phyloP scores from a whole-genome alignment of 2,113 vertebrate species.

The Sprattus sprattus region DNA sequence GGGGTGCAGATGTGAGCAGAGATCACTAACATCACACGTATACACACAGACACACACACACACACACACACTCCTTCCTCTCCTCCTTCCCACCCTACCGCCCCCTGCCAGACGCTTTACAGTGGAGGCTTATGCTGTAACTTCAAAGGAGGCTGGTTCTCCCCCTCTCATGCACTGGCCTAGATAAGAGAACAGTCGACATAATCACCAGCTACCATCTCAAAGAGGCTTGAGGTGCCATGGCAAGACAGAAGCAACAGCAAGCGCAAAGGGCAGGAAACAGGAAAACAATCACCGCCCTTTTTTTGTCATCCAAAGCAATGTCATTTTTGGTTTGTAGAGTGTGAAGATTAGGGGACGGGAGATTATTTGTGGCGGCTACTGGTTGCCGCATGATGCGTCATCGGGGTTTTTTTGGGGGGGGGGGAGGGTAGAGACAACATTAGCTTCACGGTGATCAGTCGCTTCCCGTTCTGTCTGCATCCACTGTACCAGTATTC shows the following conservation, averaged over 20 bases:
- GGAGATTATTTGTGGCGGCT: neutral
- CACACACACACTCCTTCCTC: neutral
- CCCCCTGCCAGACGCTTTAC: neutral
- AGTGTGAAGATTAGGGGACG: neutral
- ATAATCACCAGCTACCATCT: conserved; percentile 4
- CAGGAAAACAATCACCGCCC: neutral
- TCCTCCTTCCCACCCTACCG: neutral
- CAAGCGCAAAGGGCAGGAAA: neutral
- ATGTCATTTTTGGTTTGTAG: neutral
- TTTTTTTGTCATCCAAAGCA: neutral
- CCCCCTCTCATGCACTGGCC: neutral
- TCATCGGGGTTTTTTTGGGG: neutral
- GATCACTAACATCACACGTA: neutral
- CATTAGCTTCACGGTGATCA: neutral
- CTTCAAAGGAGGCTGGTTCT: neutral
- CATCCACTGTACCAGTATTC: neutral
- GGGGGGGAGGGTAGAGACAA: neutral
- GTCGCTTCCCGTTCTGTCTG: neutral
- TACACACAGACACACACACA: neutral
- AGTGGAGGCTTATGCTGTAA: neutral
- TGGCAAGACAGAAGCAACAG: neutral
- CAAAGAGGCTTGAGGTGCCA: neutral
- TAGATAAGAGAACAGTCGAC: neutral
- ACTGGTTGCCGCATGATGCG: neutral
- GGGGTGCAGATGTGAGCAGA: neutral